These are phyloP conservation scores for Caerostris darwini DNA, from an alignment of 1,140 invertebrate genomes.

Conservation along the genomic window DNA sequence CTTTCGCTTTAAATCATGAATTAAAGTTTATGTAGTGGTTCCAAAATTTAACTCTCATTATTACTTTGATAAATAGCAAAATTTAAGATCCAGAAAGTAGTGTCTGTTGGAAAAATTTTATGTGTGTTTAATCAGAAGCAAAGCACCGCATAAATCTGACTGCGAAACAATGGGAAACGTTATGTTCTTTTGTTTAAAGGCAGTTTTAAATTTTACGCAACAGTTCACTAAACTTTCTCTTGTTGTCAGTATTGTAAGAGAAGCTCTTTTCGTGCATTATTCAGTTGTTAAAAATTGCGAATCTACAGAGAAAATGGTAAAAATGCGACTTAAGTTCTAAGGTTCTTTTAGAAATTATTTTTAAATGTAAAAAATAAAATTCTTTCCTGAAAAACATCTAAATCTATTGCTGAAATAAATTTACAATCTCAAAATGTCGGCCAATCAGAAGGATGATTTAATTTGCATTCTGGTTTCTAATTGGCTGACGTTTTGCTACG, in stretches of 20 bases:
- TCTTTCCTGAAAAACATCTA: too few relatives aligned
- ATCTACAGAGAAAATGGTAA: background rate
- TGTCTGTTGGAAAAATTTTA: background rate
- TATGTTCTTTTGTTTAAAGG: slow-evolving; percentile 13
- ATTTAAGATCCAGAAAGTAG: background rate
- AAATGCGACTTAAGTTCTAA: background rate
- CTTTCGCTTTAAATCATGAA: background rate
- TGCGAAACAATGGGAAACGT: background rate
- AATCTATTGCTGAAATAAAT: too few relatives aligned
- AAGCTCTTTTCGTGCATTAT: background rate
- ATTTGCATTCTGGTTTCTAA: too few relatives aligned
- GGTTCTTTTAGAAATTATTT: too few relatives aligned
- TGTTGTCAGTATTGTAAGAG: background rate
- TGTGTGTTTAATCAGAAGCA: background rate
- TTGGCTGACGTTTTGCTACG: too few relatives aligned
- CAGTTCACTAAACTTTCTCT: background rate
- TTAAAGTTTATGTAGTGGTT: background rate
- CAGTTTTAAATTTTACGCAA: background rate
- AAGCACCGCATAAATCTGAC: background rate
- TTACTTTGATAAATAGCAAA: background rate
- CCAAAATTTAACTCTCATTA: background rate
- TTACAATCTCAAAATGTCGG: too few relatives aligned
- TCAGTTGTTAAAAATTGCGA: background rate
- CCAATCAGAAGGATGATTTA: too few relatives aligned
- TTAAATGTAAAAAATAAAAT: too few relatives aligned